Base-by-base conservation (phyloP, 2,888 invertebrate species). In the Sicus ferrugineus region DNA sequence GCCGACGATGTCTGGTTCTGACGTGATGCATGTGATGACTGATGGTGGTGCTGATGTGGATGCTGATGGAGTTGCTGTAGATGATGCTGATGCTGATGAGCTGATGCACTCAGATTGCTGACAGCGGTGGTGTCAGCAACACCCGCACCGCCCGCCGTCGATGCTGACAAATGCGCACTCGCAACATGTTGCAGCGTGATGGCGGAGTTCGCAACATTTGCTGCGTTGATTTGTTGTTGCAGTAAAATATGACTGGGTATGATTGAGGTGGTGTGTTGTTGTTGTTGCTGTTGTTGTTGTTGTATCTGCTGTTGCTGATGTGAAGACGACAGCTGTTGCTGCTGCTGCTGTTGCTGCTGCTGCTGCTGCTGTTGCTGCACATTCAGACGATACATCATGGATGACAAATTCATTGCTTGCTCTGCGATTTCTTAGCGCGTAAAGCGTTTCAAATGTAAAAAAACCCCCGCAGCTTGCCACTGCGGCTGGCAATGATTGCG, bases 381-480 rank as follows among this genome's bases (percentile, higher is more conserved):
- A 80, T 85, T 84, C 76, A 84, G 77, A 74, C 83, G 84, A 79
- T 82, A 85, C 85, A 85, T 84, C 75, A 79, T 77, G 78, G 76
- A 77, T 76, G 79, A 77, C 73, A 79, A 74, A 74, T 77, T 77
- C 74, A 79, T 79, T 76, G 68, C 56, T 66, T 38, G 26, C 14
- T 61, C n/a, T 67, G 59, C 50, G 30, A 28, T 61, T 62, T 69
- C 63, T 38, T 9, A 63, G 63, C 56, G 66, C n/a, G 68, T 70
- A 70, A 64, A 64, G 69, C 50, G 16, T 50, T 48, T 28, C 14
- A 7, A 31, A 11, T 54, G 28, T 28, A 54, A 28, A 42, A 42
- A n/a, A 9, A n/a, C 16, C 26, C 26, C 46, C 46, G 9, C 14
- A 28, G 28, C 19, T 19, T 23, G 19, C 6, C n/a, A 16, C 42